Conservation (phyloP, 2,888 invertebrate species). For the Pedicia rivosa region DNA sequence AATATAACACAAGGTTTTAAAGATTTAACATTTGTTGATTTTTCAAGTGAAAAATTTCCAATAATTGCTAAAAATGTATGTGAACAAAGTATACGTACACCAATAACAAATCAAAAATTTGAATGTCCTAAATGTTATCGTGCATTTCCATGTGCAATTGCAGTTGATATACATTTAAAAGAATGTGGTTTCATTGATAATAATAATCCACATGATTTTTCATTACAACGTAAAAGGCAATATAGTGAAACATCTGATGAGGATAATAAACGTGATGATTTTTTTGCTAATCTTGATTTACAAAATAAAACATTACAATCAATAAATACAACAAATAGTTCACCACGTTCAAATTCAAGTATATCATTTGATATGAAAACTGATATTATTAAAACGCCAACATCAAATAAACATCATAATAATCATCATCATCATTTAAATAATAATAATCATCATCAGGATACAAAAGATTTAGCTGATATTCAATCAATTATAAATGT, state of each 20-base stretch:
- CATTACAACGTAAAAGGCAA: conserved; percentile 13
- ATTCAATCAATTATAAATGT: conserved; percentile 71
- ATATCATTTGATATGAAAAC: conserved; percentile 16
- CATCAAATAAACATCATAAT: conserved; percentile 8
- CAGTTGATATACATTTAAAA: conserved; percentile 49
- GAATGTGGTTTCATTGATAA: conserved; percentile 26
- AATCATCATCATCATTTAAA: conserved; percentile 27
- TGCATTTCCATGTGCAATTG: conserved; percentile 53
- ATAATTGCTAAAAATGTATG: conserved; percentile 58
- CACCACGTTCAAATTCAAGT: conserved; percentile 27
- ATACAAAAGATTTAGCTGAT: conserved; percentile 64
- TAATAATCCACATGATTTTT: conserved; percentile 13
- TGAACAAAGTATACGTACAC: conserved; percentile 45
- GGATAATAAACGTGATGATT: conserved; percentile 53
- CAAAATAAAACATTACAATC: conserved; percentile 46
- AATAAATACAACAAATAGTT: conserved; percentile 25
- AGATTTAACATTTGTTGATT: conserved; percentile 63
- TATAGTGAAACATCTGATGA: conserved; percentile 29
- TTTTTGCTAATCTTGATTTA: conserved; percentile 65
- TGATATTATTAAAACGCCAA: conserved; percentile 9
- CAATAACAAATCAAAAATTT: conserved; percentile 40
- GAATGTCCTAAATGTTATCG: conserved; percentile 53
- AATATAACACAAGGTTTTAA: conserved; percentile 39
- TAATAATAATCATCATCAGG: conserved; percentile 34
- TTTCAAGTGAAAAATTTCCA: conserved; percentile 62